A percentile compares a stretch with the other conserved stretches of the same genome.
These are phyloP conservation scores for Apomyelois bistriatella DNA, from an alignment of 2,888 invertebrate genomes.

Conservation along the genomic window DNA sequence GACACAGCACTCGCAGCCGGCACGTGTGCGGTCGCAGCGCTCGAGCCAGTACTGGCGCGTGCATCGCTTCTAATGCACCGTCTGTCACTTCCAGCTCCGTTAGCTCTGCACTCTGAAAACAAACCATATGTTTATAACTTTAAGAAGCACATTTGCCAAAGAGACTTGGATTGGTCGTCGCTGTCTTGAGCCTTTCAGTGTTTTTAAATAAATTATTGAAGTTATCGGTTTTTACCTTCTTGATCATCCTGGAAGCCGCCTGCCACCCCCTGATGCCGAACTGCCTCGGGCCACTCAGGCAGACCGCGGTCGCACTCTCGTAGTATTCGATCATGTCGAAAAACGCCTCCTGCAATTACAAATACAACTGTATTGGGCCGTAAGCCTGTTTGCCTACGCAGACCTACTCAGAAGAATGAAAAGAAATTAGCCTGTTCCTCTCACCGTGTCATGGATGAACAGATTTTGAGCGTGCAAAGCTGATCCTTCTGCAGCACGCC, in stretches of 20 bases:
- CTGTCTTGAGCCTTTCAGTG: too few species aligned
- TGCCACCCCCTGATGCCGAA: conserved; percentile 92
- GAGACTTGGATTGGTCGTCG: too few species aligned
- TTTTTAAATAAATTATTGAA: too few species aligned
- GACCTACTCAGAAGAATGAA: too few species aligned
- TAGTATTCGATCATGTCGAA: conserved; percentile 97
- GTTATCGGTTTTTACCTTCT: conserved; percentile 80
- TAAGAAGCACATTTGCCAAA: too few species aligned
- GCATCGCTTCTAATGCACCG: conserved; percentile 82
- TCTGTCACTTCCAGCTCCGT: conserved; percentile 82
- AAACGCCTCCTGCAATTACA: conserved; percentile 80
- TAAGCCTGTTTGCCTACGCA: too few species aligned
- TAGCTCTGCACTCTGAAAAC: conserved; percentile 83
- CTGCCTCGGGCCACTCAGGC: conserved; percentile 87
- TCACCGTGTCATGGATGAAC: too few species aligned
- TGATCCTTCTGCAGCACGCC: too few species aligned
- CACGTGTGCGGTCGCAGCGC: conserved; percentile 84
- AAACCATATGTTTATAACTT: background rate
- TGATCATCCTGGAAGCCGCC: conserved; percentile 88
- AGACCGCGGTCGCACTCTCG: conserved; percentile 86
- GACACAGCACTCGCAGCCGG: conserved; percentile 85
- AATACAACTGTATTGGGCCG: background rate
- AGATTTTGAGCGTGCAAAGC: too few species aligned
- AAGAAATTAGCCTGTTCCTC: too few species aligned
- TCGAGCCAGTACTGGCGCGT: conserved; percentile 85